These are phyloP conservation scores for Stigmatopora argus DNA, from an alignment of 2,113 vertebrate genomes.

Conservation along the genomic window DNA sequence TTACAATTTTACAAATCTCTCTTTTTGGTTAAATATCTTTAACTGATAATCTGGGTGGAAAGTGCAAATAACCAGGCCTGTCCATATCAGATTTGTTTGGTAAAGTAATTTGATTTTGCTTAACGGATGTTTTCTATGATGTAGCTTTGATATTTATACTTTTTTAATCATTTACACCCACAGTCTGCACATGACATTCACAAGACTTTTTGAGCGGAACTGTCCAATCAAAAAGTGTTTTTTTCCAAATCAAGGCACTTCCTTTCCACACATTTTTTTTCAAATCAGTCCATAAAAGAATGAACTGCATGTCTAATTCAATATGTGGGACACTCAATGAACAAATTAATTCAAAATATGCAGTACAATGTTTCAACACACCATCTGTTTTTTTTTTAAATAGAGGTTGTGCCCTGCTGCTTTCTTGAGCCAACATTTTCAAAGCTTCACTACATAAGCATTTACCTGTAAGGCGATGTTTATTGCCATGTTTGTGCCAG, in stretches of 20 bases:
- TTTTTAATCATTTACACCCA: slow-evolving; percentile 21
- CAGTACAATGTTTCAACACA: neutral
- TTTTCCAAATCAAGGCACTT: slow-evolving; percentile 40
- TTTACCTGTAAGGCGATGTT: neutral
- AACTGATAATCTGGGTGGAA: neutral
- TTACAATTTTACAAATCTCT: slow-evolving; percentile 20
- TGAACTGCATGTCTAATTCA: neutral
- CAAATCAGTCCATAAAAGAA: slow-evolving; percentile 23
- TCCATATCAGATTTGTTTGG: no score
- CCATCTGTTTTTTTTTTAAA: neutral
- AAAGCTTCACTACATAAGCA: slow-evolving; percentile 4
- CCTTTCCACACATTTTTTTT: slow-evolving; percentile 27
- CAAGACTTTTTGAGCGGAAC: slow-evolving; percentile 41
- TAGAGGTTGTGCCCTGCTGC: neutral
- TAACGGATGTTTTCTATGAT: neutral
- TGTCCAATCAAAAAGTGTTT: slow-evolving; percentile 14
- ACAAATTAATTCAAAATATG: slow-evolving; percentile 3
- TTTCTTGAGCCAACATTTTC: neutral
- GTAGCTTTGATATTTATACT: slow-evolving; percentile 10
- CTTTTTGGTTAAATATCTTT: slow-evolving; percentile 20
- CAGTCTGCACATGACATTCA: slow-evolving; percentile 64
- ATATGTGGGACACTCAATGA: neutral
- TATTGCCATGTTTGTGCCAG: slow-evolving; percentile 52
- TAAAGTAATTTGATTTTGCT: slow-evolving; percentile 8
- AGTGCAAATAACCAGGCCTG: neutral